These are phyloP conservation scores for Orchesella flavescens DNA, from an alignment of 2,888 invertebrate species.

Conservation along the genomic window DNA sequence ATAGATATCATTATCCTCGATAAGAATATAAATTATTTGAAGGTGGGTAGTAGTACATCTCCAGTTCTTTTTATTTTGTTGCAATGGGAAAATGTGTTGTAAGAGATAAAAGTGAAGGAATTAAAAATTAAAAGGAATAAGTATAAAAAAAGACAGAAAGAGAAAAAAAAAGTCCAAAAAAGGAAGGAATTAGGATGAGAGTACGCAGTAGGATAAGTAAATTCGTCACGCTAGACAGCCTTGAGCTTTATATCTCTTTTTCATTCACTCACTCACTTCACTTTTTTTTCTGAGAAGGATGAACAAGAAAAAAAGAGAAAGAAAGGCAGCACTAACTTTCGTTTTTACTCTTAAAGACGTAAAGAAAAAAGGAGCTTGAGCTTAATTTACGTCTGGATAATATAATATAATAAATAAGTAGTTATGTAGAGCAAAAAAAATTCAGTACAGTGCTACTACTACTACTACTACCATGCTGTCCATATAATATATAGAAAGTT, in stretches of 20 bases:
- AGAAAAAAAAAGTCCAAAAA: not conserved
- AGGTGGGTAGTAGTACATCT: too few relatives aligned
- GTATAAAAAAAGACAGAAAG: not conserved
- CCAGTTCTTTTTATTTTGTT: not conserved
- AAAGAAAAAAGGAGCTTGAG: constrained; percentile 31
- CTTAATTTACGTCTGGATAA: constrained; percentile 53
- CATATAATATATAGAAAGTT: not conserved
- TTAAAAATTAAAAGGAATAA: constrained; percentile 17
- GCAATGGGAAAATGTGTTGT: not conserved
- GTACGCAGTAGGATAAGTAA: constrained; percentile 22
- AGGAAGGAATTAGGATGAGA: constrained; percentile 8
- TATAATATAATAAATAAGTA: constrained; percentile 34
- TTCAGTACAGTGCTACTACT: too few relatives aligned
- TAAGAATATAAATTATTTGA: too few relatives aligned
- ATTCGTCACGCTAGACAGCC: constrained; percentile 40
- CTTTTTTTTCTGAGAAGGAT: constrained; percentile 13
- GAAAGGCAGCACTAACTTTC: constrained; percentile 4
- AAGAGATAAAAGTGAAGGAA: not conserved
- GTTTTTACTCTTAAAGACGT: constrained; percentile 20
- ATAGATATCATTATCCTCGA: too few relatives aligned
- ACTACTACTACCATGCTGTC: too few relatives aligned
- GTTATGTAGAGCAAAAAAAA: constrained; percentile 10
- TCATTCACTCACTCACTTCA: constrained; percentile 40
- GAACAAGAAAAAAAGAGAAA: constrained; percentile 1
- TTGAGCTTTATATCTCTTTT: constrained; percentile 33